These are phyloP conservation scores for Catonia carolina DNA, from an alignment of 2,888 invertebrate species.

Conservation along the genomic window DNA sequence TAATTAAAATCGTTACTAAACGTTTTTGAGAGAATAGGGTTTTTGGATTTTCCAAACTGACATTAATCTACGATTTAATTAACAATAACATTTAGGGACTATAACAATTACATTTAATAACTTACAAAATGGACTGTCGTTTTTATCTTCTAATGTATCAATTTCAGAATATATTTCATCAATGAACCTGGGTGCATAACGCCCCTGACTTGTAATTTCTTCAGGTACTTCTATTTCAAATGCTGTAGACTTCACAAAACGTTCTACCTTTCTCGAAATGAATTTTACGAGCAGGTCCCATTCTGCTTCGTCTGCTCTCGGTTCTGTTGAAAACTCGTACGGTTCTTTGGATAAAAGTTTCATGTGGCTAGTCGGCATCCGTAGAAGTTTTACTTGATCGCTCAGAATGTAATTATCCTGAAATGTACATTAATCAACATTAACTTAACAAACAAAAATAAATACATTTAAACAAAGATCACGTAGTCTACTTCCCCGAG, in stretches of 20 bases:
- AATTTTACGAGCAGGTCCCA: constrained; percentile 77
- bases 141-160: constrained; percentile 74
- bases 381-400: constrained; percentile 62
- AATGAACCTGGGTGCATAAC: constrained; percentile 71
- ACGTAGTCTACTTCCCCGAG: no score
- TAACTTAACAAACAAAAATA: background rate
- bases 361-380: constrained; percentile 62
- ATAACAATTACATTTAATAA: no score
- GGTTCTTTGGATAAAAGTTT: constrained; percentile 62
- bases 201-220: constrained; percentile 64
- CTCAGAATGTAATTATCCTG: constrained; percentile 48
- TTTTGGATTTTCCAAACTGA: no score
- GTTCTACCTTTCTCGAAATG: constrained; percentile 64
- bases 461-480: no score
- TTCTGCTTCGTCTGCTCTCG: constrained; percentile 66
- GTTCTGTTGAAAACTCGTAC: constrained; percentile 62
- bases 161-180: constrained; percentile 79
- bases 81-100: no score
- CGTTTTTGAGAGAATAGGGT: no score
- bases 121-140: constrained; percentile 73
- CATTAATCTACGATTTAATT: no score
- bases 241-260: constrained; percentile 71
- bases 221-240: constrained; percentile 67
- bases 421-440: background rate
- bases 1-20: no score